A percentile compares a stretch with the other conserved stretches of the same genome.
These are phyloP conservation scores for Chorisops tibialis DNA, from an alignment of 2,888 invertebrate species.

Conservation along the genomic window DNA sequence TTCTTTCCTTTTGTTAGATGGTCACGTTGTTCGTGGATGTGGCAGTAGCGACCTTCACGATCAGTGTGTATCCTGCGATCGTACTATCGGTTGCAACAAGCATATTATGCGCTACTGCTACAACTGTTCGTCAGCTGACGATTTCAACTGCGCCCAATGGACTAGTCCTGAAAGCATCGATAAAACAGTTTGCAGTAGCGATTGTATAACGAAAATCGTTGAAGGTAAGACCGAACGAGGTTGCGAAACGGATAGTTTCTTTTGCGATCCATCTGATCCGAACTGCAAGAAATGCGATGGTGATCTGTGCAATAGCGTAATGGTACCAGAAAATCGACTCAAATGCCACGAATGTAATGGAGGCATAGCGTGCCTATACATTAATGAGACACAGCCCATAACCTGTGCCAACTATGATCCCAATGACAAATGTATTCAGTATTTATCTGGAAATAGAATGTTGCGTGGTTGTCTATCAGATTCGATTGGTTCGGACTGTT, in stretches of 20 bases:
- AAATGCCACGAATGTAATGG: constrained; percentile 13
- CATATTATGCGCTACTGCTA: constrained; percentile 42
- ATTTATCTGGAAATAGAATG: constrained; percentile 27
- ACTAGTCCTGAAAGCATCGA: constrained; percentile 39
- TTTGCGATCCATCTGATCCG: background rate
- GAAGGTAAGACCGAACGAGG: constrained; percentile 8
- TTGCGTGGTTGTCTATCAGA: constrained; percentile 45
- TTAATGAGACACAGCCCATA: background rate
- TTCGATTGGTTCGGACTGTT: constrained; percentile 38
- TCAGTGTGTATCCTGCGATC: constrained; percentile 40
- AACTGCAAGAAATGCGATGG: background rate
- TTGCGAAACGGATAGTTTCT: background rate
- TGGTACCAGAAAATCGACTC: constrained; percentile 4
- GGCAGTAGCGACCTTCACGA: constrained; percentile 22
- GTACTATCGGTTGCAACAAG: constrained; percentile 39
- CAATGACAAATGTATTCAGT: constrained; percentile 14
- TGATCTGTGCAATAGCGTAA: background rate
- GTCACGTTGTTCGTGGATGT: constrained; percentile 15
- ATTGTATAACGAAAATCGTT: background rate
- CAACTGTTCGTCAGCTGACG: constrained; percentile 39
- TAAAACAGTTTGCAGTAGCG: constrained; percentile 36
- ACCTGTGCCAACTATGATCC: constrained; percentile 9
- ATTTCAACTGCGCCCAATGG: constrained; percentile 43
- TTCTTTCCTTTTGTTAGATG: background rate
- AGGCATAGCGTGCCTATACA: background rate